Evolutionary conservation across 2,113 vertebrate genomes (phyloP), one percentile per base, ranked within the genome.

Genomic region (Nannobrachium achirus): DNA sequence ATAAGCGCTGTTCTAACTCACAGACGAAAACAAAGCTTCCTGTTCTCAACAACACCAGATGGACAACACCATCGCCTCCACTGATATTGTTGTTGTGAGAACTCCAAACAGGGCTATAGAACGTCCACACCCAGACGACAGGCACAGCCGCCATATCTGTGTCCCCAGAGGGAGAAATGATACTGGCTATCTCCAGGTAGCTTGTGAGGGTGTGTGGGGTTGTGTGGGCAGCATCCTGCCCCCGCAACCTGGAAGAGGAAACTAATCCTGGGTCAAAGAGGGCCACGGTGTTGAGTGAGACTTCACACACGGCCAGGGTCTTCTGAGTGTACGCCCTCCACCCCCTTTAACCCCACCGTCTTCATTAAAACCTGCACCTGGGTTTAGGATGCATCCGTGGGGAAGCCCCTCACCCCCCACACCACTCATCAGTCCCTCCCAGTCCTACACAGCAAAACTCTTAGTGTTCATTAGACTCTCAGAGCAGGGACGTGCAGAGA

Each of bases 291-390:
- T 85, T 91, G 92, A 93, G 73, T 88, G 92, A 93, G 81, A 80
- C 74, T 90, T 85, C 77, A 79, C 88, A 92, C 89, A 56, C 56
- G 81, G 10, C 81, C 14, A 14, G 60, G 49, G 50, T 49, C 69
- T 86, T 85, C 78, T 70, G 66, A 79, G 69, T 78, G 60, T 65
- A 61, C 63, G 61, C 61, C 41, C 51, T 15, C 53, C 14, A 8
- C 13, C 56, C 50, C 60, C 60, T 73, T 70, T 73, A 69, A 76
- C 53, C 56, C 64, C 74, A 70, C 73, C 65, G 68, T 81, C 83
- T 85, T 91, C 84, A 92, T 92, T 92, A 91, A 89, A 82, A 76
- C 41, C 52, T 86, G 84, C 91, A 93, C 90, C 92, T 93, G 91
- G 87, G 68, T 67, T 76, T 14, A 20, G 63, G 57, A 80, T 50